Percentiles rank a stretch among this genome's conserved stretches.
Evolutionary conservation across 2,888 invertebrate genomes (phyloP).

Genomic region (Kryphioiulus occultus): DNA sequence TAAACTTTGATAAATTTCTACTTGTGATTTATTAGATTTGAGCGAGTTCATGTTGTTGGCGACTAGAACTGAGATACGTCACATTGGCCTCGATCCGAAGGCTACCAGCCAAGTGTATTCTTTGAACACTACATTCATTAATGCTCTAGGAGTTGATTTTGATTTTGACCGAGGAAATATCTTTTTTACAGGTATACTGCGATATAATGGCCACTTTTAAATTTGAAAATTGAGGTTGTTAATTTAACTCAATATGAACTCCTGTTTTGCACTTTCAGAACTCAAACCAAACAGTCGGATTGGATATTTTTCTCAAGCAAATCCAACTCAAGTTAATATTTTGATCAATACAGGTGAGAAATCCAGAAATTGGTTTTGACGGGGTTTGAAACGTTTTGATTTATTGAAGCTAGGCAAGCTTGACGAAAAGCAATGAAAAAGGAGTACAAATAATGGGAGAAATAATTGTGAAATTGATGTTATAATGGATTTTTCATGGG

Average conservation of each 20-base stretch:
- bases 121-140: constrained; percentile 81
- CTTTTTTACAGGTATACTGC: constrained; percentile 78
- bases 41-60: constrained; percentile 92
- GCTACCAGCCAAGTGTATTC: constrained; percentile 84
- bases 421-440: no score
- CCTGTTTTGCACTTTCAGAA: constrained; percentile 61
- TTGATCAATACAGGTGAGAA: constrained; percentile 55
- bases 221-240: not conserved
- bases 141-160: constrained; percentile 95
- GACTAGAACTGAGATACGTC: constrained; percentile 91
- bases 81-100: constrained; percentile 85
- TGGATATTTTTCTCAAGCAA: constrained; percentile 78
- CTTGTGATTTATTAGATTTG: constrained; percentile 65
- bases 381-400: no score
- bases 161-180: constrained; percentile 87
- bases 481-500: not conserved
- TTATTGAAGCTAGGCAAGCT: no score
- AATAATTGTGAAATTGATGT: no score
- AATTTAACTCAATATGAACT: not conserved
- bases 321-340: constrained; percentile 66
- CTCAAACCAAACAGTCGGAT: constrained; percentile 90
- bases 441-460: no score
- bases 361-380: no score
- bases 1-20: not conserved
- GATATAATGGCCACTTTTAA: not conserved